phyloP scores from a whole-genome alignment of 30 jellyfish, hydroid and myxozoan species.

The Hydra vulgaris region DNA sequence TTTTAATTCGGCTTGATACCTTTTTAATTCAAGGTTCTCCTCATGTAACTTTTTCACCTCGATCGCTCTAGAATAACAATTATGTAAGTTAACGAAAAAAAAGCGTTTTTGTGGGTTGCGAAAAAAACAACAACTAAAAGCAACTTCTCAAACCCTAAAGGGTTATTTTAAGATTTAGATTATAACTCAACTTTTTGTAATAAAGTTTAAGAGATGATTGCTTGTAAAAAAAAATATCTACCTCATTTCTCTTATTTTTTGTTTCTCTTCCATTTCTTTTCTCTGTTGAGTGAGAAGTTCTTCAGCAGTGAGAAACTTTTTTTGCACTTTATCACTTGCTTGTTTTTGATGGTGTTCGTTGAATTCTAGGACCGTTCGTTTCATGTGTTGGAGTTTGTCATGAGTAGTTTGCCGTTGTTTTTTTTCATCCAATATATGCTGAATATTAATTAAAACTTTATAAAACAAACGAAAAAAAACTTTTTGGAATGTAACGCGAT shows the following conservation, averaged over 20 bases:
- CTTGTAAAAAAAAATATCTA: not conserved
- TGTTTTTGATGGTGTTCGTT: slow-evolving; percentile 20
- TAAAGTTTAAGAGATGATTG: too few relatives aligned
- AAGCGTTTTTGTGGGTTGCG: too few relatives aligned
- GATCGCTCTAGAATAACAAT: slow-evolving; percentile 2
- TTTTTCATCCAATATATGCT: not conserved
- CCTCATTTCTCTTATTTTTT: slow-evolving; percentile 12
- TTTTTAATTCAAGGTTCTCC: slow-evolving; percentile 3
- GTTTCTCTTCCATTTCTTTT: slow-evolving; percentile 23
- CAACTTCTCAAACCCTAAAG: too few relatives aligned
- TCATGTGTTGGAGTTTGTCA: slow-evolving; percentile 2
- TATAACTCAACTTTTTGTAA: too few relatives aligned
- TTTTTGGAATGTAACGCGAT: too few relatives aligned
- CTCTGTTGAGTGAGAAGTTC: slow-evolving; percentile 5
- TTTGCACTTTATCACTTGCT: slow-evolving; percentile 12
- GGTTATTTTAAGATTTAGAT: too few relatives aligned
- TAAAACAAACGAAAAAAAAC: too few relatives aligned
- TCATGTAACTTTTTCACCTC: slow-evolving; percentile 25
- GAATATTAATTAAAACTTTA: too few relatives aligned
- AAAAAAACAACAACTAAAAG: too few relatives aligned
- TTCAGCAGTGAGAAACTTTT: slow-evolving; percentile 8
- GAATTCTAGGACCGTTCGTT: slow-evolving; percentile 11
- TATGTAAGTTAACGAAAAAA: too few relatives aligned
- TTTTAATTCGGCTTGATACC: slow-evolving; percentile 8
- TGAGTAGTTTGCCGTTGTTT: not conserved